Evolutionary conservation across 2,113 vertebrate species (phyloP).

Genomic region (Petromus typicus): DNA sequence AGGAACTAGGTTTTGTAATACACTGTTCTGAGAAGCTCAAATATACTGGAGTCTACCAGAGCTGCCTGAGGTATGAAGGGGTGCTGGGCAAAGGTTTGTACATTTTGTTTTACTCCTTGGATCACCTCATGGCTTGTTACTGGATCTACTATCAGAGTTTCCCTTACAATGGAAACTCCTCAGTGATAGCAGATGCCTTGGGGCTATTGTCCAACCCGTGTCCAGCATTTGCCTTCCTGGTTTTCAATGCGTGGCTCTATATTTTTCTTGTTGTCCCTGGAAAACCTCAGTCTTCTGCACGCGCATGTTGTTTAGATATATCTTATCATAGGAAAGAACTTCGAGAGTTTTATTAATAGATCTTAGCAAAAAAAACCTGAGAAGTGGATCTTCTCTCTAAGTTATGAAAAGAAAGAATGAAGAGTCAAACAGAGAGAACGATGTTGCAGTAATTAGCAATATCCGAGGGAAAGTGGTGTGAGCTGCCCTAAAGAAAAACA

Average conservation of each 20-base stretch:
- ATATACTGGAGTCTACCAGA: neutral
- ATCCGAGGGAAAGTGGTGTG: neutral
- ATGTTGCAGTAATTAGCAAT: fast-evolving
- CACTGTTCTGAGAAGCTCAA: fast-evolving
- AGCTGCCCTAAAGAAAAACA: no score
- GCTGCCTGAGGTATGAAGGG: neutral
- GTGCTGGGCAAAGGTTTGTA: fast-evolving
- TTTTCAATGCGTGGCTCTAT: no score
- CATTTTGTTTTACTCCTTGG: neutral
- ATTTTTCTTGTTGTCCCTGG: neutral
- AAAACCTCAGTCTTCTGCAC: neutral
- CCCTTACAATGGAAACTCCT: neutral
- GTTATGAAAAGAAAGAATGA: neutral
- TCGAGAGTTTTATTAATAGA: neutral
- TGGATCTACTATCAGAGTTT: neutral
- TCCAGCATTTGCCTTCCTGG: neutral
- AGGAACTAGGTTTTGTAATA: neutral
- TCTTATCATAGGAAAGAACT: neutral
- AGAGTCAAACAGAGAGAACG: neutral
- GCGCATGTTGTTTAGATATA: neutral
- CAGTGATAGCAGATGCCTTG: neutral
- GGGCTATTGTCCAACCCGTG: neutral
- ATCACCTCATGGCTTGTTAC: neutral
- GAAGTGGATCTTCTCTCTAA: no score
- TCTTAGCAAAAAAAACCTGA: neutral